Conservation (phyloP, 2,797 vertebrate genomes). For the Acrossocheilus wenchowensis region DNA sequence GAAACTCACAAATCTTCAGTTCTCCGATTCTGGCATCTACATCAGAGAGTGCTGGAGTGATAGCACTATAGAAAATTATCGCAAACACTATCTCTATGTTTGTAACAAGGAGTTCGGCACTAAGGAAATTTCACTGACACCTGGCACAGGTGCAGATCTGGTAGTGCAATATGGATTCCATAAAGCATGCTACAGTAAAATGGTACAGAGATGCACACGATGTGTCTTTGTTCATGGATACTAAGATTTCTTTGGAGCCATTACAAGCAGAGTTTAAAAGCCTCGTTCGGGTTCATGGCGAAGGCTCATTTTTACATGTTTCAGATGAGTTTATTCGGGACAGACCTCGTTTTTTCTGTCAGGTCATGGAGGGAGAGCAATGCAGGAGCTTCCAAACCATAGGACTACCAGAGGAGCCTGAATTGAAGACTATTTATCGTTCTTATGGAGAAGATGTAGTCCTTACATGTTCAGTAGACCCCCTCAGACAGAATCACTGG, state of each 20-base stretch:
- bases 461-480: conserved; percentile 66
- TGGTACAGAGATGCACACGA: conserved; percentile 72
- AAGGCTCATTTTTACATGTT: conserved; percentile 65
- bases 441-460: conserved; percentile 68
- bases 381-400: conserved; percentile 73
- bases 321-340: conserved; percentile 53
- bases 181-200: conserved; percentile 60
- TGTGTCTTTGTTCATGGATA: conserved; percentile 71
- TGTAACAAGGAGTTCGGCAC: conserved; percentile 64
- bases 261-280: conserved; percentile 60
- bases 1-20: conserved; percentile 66
- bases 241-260: conserved; percentile 62
- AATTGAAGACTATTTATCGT: conserved; percentile 60
- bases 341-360: conserved; percentile 67
- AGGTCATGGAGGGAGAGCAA: conserved; percentile 60
- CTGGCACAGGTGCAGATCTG: conserved; percentile 57
- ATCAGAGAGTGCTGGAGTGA: conserved; percentile 75
- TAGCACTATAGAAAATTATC: conserved; percentile 43
- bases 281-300: conserved; percentile 57
- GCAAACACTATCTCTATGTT: conserved; percentile 65
- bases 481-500: conserved; percentile 66
- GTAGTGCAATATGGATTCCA: conserved; percentile 61
- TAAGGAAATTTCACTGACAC: conserved; percentile 56
- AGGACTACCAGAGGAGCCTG: conserved; percentile 49
- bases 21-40: conserved; percentile 73